Evolutionary conservation across 2,797 vertebrate species (phyloP), one percentile per base, ranked within the genome.

Genomic region (Enteromius anoplus): DNA sequence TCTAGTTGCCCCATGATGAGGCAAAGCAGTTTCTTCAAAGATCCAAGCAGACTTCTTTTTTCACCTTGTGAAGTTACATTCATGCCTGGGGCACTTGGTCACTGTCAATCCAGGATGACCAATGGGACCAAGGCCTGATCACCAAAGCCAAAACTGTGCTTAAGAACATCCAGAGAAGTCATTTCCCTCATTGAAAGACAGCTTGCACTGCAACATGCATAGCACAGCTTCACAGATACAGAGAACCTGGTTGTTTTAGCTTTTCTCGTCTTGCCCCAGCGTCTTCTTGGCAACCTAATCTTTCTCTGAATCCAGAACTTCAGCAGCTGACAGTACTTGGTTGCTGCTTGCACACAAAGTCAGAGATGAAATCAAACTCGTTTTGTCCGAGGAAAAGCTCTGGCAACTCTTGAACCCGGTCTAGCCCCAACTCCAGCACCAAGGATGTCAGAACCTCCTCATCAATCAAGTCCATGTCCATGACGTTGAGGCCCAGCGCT

Each of bases 311-410:
- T 75, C 47, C 32, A 62, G 77, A 81, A 60, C 26, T 87, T 96
- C 93, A 98, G 75, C 97, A 99, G 89, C 97, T 98, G 90, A 99
- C 96, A 0, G 97, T 96, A 90, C 96, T 98, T 6, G 96, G 94
- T 85, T 98, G 96, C 90, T 98, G 97, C 91, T 97, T 98, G 90
- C 94, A 95, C 89, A 98, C 97, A 92, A 98, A 97, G 95, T 99
- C 97, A 37, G 97, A 96, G 86, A 98, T 93, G 90, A 98, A 98
- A 92, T 98, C 97, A 60, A 99, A 97, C 91, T 99, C 98, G 12
- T 99, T 99, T 92, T 99, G 97, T 92, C 97, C 97, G 87, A 99
- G 92, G 90, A 96, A 99, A 78, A 99, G 96, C 92, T 98, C 97
- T 0, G 98, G 98, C 81, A 99, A 94, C 93, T 99, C 97, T 90